These are phyloP conservation scores for Cyphomyrmex costatus DNA, from an alignment of 1,140 invertebrate species.

Conservation along the genomic window DNA sequence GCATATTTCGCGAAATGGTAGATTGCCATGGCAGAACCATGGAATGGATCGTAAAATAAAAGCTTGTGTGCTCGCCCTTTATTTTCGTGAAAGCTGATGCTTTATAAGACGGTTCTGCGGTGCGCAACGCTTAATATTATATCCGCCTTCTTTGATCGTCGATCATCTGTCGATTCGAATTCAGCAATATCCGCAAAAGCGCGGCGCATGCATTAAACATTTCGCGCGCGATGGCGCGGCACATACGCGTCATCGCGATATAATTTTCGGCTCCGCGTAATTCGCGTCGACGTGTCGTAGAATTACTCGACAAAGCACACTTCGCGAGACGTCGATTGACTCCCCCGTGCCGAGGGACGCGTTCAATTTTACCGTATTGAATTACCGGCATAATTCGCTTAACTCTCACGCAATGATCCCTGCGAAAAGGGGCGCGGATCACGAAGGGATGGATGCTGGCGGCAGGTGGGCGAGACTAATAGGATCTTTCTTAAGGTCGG, in stretches of 20 bases:
- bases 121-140: conserved; percentile 17
- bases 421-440: conserved; percentile 25
- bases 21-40: not conserved
- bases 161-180: conserved; percentile 24
- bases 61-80: not conserved
- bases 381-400: conserved; percentile 68
- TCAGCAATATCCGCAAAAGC: conserved; percentile 1
- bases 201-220: conserved; percentile 38
- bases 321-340: conserved; percentile 71
- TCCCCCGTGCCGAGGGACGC: conserved; percentile 52
- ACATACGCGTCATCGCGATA: conserved; percentile 10
- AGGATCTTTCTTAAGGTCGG: conserved; percentile 72
- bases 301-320: conserved; percentile 51
- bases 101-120: not conserved
- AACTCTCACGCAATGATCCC: conserved; percentile 67
- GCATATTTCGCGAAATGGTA: conserved; percentile 22
- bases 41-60: conserved; percentile 27
- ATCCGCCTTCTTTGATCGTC: conserved; percentile 41
- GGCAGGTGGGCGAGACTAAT: conserved; percentile 75
- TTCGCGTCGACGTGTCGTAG: conserved; percentile 19
- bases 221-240: not conserved
- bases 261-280: conserved; percentile 47
- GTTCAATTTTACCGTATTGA: conserved; percentile 68
- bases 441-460: conserved; percentile 52
- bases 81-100: conserved; percentile 23